These are phyloP conservation scores for Taeniopygia guttata DNA, from an alignment of 2,797 vertebrate genomes.

Conservation along the genomic window DNA sequence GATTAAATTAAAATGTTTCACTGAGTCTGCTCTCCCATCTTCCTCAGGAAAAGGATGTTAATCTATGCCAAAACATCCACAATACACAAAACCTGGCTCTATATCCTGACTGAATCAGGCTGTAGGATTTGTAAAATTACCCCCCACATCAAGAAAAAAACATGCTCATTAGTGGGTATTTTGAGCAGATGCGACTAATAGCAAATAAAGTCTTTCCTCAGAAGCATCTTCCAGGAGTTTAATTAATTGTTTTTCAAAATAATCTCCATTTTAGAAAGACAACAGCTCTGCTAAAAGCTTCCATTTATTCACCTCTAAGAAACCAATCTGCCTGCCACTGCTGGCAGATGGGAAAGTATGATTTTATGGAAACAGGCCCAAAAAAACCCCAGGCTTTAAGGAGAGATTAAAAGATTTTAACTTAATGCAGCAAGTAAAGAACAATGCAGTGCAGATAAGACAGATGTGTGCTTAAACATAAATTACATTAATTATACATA, in stretches of 20 bases:
- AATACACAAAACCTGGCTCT: not conserved
- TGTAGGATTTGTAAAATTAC: not conserved
- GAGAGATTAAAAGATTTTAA: conserved; percentile 10
- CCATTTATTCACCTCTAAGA: conserved; percentile 6
- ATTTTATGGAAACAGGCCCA: not conserved
- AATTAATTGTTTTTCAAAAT: conserved; percentile 15
- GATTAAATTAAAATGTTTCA: not conserved
- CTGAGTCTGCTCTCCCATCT: not conserved
- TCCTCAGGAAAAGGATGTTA: not conserved
- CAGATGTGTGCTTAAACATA: not conserved
- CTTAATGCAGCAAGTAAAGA: not conserved
- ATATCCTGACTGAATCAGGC: not conserved
- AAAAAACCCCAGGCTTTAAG: not conserved
- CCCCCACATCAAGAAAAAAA: not conserved
- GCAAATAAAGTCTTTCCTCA: not conserved
- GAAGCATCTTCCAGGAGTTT: not conserved
- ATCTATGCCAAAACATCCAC: not conserved
- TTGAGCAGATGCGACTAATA: not conserved
- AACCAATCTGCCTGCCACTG: not conserved
- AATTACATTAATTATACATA: not conserved
- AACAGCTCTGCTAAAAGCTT: not conserved
- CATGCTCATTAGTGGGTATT: not conserved
- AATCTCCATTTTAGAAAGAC: not conserved
- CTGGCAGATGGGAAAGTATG: conserved; percentile 5
- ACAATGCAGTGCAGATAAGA: not conserved